Conservation (phyloP, 2,113 vertebrate species). For the Passer montanus region DNA sequence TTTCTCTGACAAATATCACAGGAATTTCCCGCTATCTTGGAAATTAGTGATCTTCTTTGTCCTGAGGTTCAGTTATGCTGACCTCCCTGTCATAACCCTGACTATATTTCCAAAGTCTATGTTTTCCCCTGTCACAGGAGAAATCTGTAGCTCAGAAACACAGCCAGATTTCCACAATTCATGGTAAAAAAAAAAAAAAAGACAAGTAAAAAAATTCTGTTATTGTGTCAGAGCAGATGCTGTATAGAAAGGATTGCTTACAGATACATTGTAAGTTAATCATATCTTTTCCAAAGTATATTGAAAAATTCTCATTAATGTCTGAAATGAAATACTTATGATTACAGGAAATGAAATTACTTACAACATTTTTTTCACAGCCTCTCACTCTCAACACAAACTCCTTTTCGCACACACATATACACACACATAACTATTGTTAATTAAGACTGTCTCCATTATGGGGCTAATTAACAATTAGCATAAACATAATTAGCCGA, state of each 20-base stretch:
- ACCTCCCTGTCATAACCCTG: background rate
- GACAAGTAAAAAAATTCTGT: background rate
- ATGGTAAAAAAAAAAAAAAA: background rate
- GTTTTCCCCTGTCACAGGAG: background rate
- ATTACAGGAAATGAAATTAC: conserved; percentile 78
- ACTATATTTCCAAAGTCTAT: background rate
- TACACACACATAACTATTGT: conserved; percentile 84
- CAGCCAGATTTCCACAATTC: background rate
- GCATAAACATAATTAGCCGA: conserved; percentile 98
- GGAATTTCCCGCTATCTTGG: background rate
- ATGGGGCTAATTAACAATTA: conserved; percentile 99
- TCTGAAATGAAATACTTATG: conserved; percentile 77
- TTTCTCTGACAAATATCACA: background rate
- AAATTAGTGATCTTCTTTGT: conserved; percentile 8
- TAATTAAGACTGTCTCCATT: conserved; percentile 97
- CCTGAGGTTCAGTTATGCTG: background rate
- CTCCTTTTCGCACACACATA: conserved; percentile 53
- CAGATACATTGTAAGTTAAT: conserved; percentile 25
- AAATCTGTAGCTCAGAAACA: background rate
- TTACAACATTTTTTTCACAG: conserved; percentile 74
- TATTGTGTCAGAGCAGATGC: background rate
- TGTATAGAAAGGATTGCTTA: background rate
- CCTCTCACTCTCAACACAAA: conserved; percentile 18
- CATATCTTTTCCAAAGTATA: conserved; percentile 24
- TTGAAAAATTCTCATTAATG: conserved; percentile 34